Base-by-base conservation (phyloP, 2,888 invertebrate species). In the Drosophila kambysellisi region DNA sequence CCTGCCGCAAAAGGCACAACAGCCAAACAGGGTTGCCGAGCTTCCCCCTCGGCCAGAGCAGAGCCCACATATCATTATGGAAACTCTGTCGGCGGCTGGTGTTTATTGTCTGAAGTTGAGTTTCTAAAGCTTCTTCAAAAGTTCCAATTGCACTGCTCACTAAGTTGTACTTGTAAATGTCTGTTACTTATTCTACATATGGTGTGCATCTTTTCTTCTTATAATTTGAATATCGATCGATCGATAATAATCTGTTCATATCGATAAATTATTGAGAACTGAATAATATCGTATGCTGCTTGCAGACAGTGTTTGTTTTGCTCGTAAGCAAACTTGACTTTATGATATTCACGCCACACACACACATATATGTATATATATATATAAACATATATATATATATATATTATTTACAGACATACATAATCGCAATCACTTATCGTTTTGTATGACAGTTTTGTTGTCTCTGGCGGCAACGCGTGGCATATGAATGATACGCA, bases 401-500 rank as follows among this genome's bases (percentile, higher is more conserved):
- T 33, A 33, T 11, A 33, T 33, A 11, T 33, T 25, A 71, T 76
- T 59, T 72, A 35, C 62, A 59, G 63, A 30, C 60, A 60, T 78
- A 43, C 60, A 50, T 68, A 78, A 79, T 41, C 50, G 52, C 64
- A 74, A 74, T 64, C 63, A 52, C n/a, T 53, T 73, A 61, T 58
- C 69, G 53, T 37, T 50, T 52, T 43, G 41, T 41, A n/a, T 41
- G 57, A 25, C 57, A 48, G 43, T 56, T 63, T 56, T 48, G 43
- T 65, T 72, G 64, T 46, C 58, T 61, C 30, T 29, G 68, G 15
- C 12, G 11, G 43, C 30, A 41, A 33, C 68, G 70, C 81, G 25
- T 64, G 86, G 72, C 78, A 72, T 70, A 83, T 79, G 87, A 75
- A 41, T 81, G 84, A 83, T 83, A 79, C 72, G 69, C 73, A 73